Percentiles rank a stretch among this genome's conserved stretches.
These are phyloP conservation scores for Eupithecia exiguata DNA, from an alignment of 2,888 invertebrate species.

Conservation along the genomic window DNA sequence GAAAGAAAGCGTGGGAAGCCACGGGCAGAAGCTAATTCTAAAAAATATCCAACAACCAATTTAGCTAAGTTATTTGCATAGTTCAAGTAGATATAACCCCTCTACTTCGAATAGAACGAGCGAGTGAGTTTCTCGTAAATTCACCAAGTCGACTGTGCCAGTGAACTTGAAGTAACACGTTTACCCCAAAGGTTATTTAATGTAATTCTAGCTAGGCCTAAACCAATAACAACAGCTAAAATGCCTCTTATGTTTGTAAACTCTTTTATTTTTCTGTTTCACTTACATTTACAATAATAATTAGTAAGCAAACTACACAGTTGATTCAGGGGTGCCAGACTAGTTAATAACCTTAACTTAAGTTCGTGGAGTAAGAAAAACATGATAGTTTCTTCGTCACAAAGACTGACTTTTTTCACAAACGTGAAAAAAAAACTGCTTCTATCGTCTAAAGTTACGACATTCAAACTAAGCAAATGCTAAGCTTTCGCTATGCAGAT, in stretches of 20 bases:
- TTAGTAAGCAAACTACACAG: neutral
- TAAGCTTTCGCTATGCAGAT: neutral
- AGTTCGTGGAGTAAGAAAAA: neutral
- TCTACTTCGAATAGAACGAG: neutral
- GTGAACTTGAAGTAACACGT: conserved; percentile 29
- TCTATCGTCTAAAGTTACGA: neutral
- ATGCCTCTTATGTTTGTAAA: neutral
- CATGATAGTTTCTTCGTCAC: neutral
- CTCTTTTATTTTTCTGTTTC: neutral
- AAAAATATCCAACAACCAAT: too few relatives aligned
- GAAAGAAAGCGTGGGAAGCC: too few relatives aligned
- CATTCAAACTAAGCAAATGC: neutral
- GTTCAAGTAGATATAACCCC: neutral
- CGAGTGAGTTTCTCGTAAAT: neutral
- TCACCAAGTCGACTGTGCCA: conserved; percentile 1
- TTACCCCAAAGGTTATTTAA: conserved; percentile 21
- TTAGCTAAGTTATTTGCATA: neutral
- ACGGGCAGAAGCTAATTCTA: too few relatives aligned
- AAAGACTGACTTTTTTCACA: too few relatives aligned
- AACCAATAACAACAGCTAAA: neutral
- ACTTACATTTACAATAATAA: neutral
- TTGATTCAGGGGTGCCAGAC: too few relatives aligned
- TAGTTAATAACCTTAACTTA: too few relatives aligned
- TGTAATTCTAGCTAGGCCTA: conserved; percentile 3
- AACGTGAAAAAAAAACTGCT: neutral